Conservation (phyloP, 2,113 vertebrate species). For the Bothrops jararaca region DNA sequence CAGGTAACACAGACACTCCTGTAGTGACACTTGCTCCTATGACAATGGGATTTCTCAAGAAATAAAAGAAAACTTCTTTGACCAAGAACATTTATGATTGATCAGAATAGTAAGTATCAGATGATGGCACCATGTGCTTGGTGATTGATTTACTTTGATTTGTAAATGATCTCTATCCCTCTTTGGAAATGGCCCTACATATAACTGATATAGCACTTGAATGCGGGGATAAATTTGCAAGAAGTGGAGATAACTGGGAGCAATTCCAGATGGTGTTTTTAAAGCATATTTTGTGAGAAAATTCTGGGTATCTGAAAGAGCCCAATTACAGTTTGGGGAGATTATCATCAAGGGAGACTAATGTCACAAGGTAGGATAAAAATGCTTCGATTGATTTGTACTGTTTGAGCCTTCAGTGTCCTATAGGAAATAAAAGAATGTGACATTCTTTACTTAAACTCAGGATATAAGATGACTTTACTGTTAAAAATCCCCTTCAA, state of each 20-base stretch:
- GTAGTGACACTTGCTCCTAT: neutral
- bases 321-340: neutral
- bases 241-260: neutral
- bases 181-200: neutral
- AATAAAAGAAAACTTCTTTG: neutral
- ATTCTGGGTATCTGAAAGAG: neutral
- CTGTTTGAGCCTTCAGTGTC: neutral
- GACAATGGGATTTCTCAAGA: neutral
- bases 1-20: neutral
- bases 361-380: neutral
- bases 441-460: neutral
- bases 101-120: neutral
- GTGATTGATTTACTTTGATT: neutral
- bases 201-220: neutral
- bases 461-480: neutral
- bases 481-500: neutral
- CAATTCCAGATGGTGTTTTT: neutral
- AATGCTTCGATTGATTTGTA: neutral
- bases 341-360: neutral
- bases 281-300: neutral
- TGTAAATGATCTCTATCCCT: neutral
- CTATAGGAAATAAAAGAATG: neutral
- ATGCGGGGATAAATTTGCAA: neutral
- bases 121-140: neutral
- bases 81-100: neutral